Conservation (phyloP, 1,140 invertebrate species). For the Parasteatoda tepidariorum region DNA sequence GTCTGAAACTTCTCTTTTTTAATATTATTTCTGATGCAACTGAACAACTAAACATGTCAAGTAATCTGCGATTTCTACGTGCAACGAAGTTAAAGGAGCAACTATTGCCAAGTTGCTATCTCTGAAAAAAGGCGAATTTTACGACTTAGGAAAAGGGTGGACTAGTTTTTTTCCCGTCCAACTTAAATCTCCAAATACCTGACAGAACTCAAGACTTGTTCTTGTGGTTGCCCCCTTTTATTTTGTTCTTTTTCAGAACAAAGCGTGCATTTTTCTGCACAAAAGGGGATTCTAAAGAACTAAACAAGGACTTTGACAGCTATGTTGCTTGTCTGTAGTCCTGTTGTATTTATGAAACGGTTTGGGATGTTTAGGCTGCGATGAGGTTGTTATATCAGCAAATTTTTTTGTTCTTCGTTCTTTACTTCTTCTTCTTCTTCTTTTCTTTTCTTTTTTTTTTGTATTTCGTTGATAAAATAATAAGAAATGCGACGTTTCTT, state of each 20-base stretch:
- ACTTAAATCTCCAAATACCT: neutral
- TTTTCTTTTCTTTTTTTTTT: no score
- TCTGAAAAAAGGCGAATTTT: constrained; percentile 17
- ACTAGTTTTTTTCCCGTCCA: neutral
- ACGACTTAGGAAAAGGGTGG: constrained; percentile 12
- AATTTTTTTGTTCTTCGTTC: neutral
- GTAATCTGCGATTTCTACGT: constrained; percentile 25
- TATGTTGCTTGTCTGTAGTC: neutral
- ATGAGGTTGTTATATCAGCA: neutral
- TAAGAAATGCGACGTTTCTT: no score
- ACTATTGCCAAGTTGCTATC: neutral
- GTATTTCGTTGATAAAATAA: no score
- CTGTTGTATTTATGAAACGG: neutral
- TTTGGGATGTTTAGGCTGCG: neutral
- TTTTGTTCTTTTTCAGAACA: neutral
- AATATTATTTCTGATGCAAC: neutral
- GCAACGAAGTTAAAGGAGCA: neutral
- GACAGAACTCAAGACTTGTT: neutral
- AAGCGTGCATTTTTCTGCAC: neutral
- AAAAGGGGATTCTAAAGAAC: neutral
- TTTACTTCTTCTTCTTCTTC: neutral
- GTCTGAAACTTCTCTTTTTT: constrained; percentile 9
- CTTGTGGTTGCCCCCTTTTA: neutral
- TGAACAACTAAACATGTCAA: constrained; percentile 34
- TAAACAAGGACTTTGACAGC: neutral